Conservation (phyloP, 2,888 invertebrate genomes). For the Brachypalpus laphriformis region DNA sequence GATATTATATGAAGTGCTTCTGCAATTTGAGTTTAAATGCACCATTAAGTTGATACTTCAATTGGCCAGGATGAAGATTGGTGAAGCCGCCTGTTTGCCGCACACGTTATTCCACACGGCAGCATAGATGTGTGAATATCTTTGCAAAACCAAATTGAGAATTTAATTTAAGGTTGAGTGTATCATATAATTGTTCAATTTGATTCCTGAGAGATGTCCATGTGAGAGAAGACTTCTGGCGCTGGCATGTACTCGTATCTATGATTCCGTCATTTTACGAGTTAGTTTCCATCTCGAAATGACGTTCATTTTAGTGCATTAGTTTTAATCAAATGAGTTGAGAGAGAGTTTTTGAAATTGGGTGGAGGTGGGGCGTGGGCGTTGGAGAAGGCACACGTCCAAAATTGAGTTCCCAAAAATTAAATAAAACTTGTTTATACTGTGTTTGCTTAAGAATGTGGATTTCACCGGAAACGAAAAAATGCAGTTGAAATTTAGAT, state of each 20-base stretch:
- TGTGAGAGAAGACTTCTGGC: constrained; percentile 2
- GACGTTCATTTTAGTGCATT: not conserved
- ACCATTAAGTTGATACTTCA: constrained; percentile 57
- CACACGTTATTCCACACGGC: constrained; percentile 16
- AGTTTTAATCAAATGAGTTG: constrained; percentile 9
- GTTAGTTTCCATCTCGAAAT: not conserved
- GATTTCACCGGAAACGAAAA: no score
- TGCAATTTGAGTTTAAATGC: constrained; percentile 49
- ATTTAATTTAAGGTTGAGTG: constrained; percentile 37
- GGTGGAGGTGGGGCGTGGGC: not conserved
- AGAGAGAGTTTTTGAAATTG: not conserved
- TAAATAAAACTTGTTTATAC: not conserved
- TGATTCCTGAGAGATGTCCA: constrained; percentile 28
- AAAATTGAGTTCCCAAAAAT: not conserved
- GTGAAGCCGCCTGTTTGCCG: constrained; percentile 1
- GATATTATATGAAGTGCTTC: constrained; percentile 34
- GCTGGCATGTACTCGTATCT: not conserved
- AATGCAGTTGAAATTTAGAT: no score
- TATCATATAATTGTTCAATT: constrained; percentile 56
- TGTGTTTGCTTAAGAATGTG: not conserved
- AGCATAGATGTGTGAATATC: not conserved
- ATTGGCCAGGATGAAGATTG: constrained; percentile 45
- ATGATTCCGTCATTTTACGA: not conserved
- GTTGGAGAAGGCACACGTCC: not conserved
- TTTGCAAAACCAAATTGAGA: constrained; percentile 32